These are phyloP conservation scores for Pelodiscus sinensis DNA, from an alignment of 2,113 vertebrate species.

Conservation along the genomic window DNA sequence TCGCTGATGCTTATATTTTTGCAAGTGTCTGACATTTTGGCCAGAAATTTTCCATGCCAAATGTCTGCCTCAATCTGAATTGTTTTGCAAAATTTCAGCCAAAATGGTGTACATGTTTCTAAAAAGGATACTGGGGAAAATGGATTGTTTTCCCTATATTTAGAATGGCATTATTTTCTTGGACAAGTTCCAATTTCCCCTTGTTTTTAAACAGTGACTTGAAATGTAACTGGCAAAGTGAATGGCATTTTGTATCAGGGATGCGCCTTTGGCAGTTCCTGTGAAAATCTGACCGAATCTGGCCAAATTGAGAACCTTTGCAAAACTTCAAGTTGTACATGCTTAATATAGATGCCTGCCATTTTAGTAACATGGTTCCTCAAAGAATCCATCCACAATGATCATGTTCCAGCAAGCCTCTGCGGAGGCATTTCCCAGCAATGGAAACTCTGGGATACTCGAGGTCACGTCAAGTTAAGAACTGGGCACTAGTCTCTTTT, in stretches of 20 bases:
- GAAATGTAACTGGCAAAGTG: not conserved
- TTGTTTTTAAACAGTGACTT: not conserved
- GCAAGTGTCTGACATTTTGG: not conserved
- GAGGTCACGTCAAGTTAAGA: not conserved
- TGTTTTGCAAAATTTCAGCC: not conserved
- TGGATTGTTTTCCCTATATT: not conserved
- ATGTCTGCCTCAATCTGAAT: not conserved
- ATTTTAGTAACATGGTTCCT: too few relatives aligned
- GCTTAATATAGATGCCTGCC: too few relatives aligned
- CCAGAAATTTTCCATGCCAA: not conserved
- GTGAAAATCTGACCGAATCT: not conserved
- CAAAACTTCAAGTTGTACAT: too few relatives aligned
- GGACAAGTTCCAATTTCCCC: not conserved
- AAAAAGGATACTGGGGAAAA: not conserved
- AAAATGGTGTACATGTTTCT: not conserved
- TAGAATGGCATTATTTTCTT: not conserved
- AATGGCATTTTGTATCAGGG: not conserved
- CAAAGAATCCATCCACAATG: too few relatives aligned
- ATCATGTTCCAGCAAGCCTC: too few relatives aligned
- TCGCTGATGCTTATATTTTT: not conserved
- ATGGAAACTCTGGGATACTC: not conserved
- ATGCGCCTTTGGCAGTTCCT: not conserved
- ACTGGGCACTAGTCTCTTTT: not conserved
- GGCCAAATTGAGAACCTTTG: not conserved
- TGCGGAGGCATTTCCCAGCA: not conserved